Conservation (phyloP, 2,113 vertebrate species). For the Loxodonta africana region DNA sequence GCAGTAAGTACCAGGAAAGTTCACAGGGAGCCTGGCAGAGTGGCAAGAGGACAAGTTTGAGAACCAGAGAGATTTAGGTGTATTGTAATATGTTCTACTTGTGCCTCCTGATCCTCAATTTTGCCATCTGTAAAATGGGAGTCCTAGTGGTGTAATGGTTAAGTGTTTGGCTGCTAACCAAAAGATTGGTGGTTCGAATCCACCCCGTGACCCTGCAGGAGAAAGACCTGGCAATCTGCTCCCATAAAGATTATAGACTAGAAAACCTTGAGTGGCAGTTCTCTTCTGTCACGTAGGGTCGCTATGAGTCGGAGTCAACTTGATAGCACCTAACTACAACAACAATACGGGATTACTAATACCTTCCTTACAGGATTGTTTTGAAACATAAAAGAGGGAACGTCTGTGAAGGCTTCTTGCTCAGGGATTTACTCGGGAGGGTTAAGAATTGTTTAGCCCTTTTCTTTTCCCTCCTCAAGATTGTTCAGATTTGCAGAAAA, state of each 20-base stretch:
- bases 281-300: no score
- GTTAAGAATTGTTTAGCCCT: rapidly evolving
- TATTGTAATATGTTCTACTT: background rate
- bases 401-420: rapidly evolving
- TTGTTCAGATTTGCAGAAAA: background rate
- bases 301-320: no score
- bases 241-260: no score
- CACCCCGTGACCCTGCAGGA: no score
- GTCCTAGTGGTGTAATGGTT: no score
- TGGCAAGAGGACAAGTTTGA: background rate
- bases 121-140: background rate
- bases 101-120: background rate
- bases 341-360: background rate
- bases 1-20: background rate
- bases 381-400: rapidly evolving
- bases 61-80: background rate
- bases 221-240: no score
- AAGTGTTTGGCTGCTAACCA: no score
- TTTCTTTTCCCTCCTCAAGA: background rate
- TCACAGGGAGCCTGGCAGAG: rapidly evolving
- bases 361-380: rapidly evolving
- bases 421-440: background rate
- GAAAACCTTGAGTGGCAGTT: no score
- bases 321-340: no score
- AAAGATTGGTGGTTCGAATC: no score